Evolutionary conservation across 2,797 vertebrate genomes (phyloP).

Genomic region (Podargus strigoides): DNA sequence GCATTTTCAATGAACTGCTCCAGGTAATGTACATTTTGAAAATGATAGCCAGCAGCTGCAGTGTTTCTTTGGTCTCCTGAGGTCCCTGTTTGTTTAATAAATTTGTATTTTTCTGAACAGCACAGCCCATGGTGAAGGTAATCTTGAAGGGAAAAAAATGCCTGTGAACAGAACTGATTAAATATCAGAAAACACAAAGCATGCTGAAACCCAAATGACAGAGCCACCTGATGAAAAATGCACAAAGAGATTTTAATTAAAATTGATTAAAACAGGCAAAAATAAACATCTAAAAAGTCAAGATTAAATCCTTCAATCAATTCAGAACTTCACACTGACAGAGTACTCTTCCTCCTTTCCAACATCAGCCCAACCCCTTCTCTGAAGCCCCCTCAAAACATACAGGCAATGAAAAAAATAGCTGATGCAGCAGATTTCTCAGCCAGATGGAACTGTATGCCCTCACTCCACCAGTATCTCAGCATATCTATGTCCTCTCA

Average conservation of each 20-base stretch:
- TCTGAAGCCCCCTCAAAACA: not conserved
- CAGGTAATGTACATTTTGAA: not conserved
- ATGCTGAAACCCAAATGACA: not conserved
- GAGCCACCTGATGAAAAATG: not conserved
- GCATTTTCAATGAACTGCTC: not conserved
- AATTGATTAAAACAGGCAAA: not conserved
- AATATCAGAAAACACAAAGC: conserved; percentile 17
- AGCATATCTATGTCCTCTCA: accelerated
- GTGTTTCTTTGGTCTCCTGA: not conserved
- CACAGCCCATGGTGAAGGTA: not conserved
- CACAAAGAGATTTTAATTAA: conserved; percentile 29
- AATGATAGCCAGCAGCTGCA: not conserved
- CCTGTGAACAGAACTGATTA: conserved; percentile 3
- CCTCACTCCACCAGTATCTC: not conserved
- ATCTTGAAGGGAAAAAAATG: not conserved
- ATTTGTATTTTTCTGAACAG: conserved; percentile 6
- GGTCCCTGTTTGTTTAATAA: conserved; percentile 13
- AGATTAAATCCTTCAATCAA: conserved; percentile 1
- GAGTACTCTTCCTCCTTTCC: not conserved
- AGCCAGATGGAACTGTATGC: not conserved
- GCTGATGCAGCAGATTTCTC: not conserved
- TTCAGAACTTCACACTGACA: not conserved
- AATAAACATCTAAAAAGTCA: conserved; percentile 1
- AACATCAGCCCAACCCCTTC: not conserved
- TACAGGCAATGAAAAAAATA: not conserved